A percentile compares a stretch with the other conserved stretches of the same genome.
Conservation (phyloP, 2,113 vertebrate species). For the Microtus ochrogaster region DNA sequence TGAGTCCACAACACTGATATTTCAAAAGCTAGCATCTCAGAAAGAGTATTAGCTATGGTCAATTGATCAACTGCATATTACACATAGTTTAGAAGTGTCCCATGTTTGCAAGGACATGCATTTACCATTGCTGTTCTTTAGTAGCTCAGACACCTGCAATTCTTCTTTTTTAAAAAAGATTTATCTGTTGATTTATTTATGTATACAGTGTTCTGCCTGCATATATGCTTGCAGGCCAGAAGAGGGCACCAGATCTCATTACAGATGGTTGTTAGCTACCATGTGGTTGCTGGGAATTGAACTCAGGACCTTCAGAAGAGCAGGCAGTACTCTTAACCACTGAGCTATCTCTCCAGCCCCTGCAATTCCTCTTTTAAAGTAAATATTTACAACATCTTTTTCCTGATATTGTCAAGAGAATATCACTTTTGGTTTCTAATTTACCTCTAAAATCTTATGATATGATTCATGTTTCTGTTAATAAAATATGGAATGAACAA, state of each 20-base stretch:
- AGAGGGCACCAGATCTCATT: no score
- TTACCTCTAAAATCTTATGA: conserved; percentile 24
- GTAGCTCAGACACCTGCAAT: neutral
- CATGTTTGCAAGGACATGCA: neutral
- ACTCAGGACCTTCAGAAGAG: no score
- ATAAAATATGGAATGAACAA: neutral
- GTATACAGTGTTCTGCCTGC: no score
- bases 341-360: no score
- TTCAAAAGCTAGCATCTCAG: neutral
- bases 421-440: conserved; percentile 8
- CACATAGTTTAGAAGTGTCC: neutral
- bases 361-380: neutral
- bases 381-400: neutral
- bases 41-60: neutral
- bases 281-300: no score
- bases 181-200: no score
- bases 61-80: neutral
- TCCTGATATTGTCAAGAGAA: conserved; percentile 44
- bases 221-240: no score
- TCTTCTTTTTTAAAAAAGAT: neutral
- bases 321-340: no score
- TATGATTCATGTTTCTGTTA: conserved; percentile 8
- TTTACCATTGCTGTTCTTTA: neutral
- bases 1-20: neutral
- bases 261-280: no score